Evolutionary conservation across 1,140 invertebrate species (phyloP), one percentile per base, ranked within the genome.

Genomic region (Coelopa frigida): DNA sequence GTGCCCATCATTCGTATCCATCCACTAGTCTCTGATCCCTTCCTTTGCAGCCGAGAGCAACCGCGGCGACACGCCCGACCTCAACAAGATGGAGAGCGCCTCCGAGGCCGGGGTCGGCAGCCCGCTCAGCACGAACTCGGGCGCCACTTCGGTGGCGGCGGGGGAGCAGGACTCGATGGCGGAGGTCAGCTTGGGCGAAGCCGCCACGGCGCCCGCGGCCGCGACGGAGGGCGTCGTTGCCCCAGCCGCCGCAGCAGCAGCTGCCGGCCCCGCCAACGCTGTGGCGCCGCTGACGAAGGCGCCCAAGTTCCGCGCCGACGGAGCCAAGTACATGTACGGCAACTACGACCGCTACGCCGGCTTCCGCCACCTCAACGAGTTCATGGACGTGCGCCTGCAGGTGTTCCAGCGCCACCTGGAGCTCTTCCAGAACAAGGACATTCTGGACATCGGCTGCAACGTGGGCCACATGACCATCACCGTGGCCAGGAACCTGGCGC

Each of bases 331-430:
- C 72, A 85, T 89, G 48, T 94, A 88, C 77, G 94, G 94, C 32
- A 98, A 98, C 72, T 98, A 96, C 70, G 89, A 92, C 65, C 83
- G 89, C 61, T 98, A 98, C 75, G 97, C 96, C 69, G 94, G 94
- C 8, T 96, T 97, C 68, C 76, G 93, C 21, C 95, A 94, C 70
- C 75, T 81, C 15, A 78, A 85, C 53, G 78, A 84, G 35, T 83
- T 85, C 48, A 73, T 82, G 48, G 95, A 98, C 72, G 73, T 83
- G 22, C 77, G 96, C 38, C 70, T 98, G 36, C 79, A 80, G 51
- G 81, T 84, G 40, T 87, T 99, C 54, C 75, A 77, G 32, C 77
- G 81, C 49, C 81, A 87, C 50, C 73, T 78, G 33, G 84, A 94
- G 54, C 77, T 96, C 61, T 97, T 98, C 68, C 73, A 82, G 50